Evolutionary conservation across 1,140 invertebrate species (phyloP).

Genomic region (Scaptomyza pallida): DNA sequence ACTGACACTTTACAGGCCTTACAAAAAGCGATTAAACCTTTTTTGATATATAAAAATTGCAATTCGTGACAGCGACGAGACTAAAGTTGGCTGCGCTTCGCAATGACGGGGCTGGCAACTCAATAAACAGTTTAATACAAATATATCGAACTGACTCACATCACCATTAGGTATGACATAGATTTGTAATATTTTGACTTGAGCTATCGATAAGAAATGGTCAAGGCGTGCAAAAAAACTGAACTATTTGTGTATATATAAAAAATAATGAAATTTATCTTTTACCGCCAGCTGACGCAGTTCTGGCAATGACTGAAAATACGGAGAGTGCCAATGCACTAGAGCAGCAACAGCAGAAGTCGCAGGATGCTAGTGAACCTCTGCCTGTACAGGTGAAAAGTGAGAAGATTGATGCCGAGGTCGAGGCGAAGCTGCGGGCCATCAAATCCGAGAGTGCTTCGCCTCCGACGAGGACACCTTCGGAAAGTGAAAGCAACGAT

Average conservation of each 20-base stretch:
- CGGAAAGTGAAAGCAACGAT: conserved; percentile 31
- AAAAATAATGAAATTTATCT: conserved; percentile 4
- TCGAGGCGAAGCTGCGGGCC: conserved; percentile 60
- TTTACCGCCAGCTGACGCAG: conserved; percentile 1
- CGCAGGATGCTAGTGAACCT: conserved; percentile 1
- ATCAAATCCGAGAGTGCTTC: conserved; percentile 35
- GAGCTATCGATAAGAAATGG: conserved; percentile 36
- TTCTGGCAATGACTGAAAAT: conserved; percentile 58
- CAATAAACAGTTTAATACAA: not conserved
- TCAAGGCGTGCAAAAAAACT: conserved; percentile 35
- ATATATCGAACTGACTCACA: conserved; percentile 20
- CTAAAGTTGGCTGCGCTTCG: conserved; percentile 76
- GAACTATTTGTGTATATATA: conserved; percentile 26
- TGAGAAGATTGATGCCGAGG: conserved; percentile 58
- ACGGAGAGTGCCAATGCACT: conserved; percentile 36
- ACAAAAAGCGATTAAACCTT: conserved; percentile 52
- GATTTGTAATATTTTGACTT: conserved; percentile 14
- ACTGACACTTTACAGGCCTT: conserved; percentile 52
- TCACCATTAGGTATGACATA: conserved; percentile 33
- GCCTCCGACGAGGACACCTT: conserved; percentile 15
- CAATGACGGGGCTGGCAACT: conserved; percentile 21
- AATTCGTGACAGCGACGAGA: conserved; percentile 76
- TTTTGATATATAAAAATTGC: conserved; percentile 73
- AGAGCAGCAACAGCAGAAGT: conserved; percentile 25
- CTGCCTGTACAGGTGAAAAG: conserved; percentile 48